phyloP scores from a whole-genome alignment of 2,113 vertebrate genomes.

The Rhynchomys soricoides region DNA sequence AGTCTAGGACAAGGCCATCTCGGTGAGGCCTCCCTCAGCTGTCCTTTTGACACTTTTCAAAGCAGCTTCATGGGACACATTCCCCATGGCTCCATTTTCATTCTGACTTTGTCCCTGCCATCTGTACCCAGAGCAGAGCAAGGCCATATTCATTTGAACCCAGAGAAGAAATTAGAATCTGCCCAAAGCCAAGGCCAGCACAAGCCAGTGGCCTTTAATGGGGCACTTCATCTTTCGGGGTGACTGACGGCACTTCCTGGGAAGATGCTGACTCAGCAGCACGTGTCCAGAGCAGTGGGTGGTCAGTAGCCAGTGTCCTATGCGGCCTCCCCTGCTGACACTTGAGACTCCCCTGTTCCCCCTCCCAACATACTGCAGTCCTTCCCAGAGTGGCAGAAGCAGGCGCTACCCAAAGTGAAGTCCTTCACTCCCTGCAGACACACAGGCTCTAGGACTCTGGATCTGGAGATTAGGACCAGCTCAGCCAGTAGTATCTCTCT shows the following conservation, averaged over 20 bases:
- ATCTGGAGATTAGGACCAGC: fast-evolving
- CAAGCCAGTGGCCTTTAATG: conserved; percentile 16
- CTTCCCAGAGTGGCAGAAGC: neutral
- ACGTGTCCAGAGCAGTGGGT: neutral
- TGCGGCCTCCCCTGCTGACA: neutral
- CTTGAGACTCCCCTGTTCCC: neutral
- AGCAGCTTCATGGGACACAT: fast-evolving
- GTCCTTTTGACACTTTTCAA: neutral
- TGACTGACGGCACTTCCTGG: conserved; percentile 40
- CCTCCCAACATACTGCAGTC: too few relatives aligned
- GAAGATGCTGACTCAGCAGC: conserved; percentile 72
- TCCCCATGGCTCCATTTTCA: fast-evolving
- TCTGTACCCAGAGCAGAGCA: neutral
- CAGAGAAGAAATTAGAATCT: neutral
- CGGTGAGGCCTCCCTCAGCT: fast-evolving
- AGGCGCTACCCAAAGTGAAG: fast-evolving
- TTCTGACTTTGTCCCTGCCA: fast-evolving
- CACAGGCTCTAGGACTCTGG: fast-evolving
- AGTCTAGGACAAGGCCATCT: fast-evolving
- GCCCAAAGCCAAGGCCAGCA: neutral
- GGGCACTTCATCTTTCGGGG: conserved; percentile 43
- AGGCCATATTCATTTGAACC: neutral
- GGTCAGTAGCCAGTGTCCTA: conserved; percentile 34
- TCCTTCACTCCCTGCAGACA: neutral
- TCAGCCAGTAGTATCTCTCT: neutral